These are phyloP conservation scores for Chloroceryle inda DNA, from an alignment of 2,797 vertebrate species.

Conservation along the genomic window DNA sequence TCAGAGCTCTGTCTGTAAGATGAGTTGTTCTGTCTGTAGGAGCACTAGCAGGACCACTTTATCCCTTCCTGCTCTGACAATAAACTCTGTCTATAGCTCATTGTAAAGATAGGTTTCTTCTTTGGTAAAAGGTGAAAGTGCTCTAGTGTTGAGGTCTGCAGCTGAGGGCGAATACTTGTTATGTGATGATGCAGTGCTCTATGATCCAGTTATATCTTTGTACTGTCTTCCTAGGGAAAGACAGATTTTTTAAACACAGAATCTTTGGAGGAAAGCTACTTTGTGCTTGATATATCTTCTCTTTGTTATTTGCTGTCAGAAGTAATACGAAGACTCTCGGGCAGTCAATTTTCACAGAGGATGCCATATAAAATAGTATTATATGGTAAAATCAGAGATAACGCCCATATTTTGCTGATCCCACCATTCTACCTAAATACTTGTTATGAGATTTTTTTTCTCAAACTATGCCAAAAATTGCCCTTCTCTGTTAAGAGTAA, in stretches of 20 bases:
- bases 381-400: slow-evolving; percentile 18
- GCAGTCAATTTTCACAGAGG: background rate
- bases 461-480: slow-evolving; percentile 56
- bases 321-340: background rate
- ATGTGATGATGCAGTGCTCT: background rate
- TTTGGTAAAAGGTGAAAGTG: background rate
- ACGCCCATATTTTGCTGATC: slow-evolving; percentile 63
- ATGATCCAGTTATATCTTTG: background rate
- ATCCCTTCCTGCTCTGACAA: background rate
- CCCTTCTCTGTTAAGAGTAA: background rate
- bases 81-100: too few relatives aligned
- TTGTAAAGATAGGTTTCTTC: background rate
- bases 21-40: background rate
- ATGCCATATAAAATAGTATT: background rate
- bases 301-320: background rate
- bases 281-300: background rate
- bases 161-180: background rate
- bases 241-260: background rate
- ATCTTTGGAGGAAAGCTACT: background rate
- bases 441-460: slow-evolving; percentile 50
- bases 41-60: background rate
- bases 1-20: background rate
- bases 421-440: background rate
- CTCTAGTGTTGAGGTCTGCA: background rate
- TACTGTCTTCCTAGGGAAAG: background rate